A percentile compares a stretch with the other conserved stretches of the same genome.
Evolutionary conservation across 2,113 vertebrate genomes (phyloP).

Genomic region (Callopanchax toddi): DNA sequence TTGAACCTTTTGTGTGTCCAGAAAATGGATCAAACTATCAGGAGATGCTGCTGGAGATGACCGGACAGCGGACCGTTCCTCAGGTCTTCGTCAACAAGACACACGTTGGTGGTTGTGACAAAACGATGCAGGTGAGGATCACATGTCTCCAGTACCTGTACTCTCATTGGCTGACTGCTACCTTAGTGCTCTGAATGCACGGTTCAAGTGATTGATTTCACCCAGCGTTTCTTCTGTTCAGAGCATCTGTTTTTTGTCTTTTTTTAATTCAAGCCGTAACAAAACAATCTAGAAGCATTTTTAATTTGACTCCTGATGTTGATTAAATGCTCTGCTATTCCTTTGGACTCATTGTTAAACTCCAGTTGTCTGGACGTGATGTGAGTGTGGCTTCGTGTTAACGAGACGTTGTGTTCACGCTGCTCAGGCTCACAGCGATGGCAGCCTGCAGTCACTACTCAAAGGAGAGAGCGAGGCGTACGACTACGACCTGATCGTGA

Average conservation of each 20-base stretch:
- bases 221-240: too few relatives aligned
- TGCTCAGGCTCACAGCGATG: constrained; percentile 86
- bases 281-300: too few relatives aligned
- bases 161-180: not conserved
- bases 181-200: too few relatives aligned
- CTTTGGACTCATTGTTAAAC: not conserved
- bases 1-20: constrained; percentile 54
- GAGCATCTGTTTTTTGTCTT: too few relatives aligned
- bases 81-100: constrained; percentile 95
- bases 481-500: constrained; percentile 93
- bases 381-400: not conserved
- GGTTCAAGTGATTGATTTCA: too few relatives aligned
- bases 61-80: constrained; percentile 92
- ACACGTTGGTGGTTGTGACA: constrained; percentile 91
- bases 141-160: not conserved
- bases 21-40: constrained; percentile 89
- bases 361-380: not conserved
- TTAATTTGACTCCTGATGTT: too few relatives aligned
- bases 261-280: too few relatives aligned
- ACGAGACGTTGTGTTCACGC: not conserved
- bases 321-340: not conserved
- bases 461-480: constrained; percentile 69
- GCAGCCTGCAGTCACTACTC: constrained; percentile 88
- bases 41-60: constrained; percentile 88
- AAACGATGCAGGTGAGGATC: constrained; percentile 86